phyloP scores from a whole-genome alignment of 2,113 vertebrate species.

The Aspidoscelis tigris region DNA sequence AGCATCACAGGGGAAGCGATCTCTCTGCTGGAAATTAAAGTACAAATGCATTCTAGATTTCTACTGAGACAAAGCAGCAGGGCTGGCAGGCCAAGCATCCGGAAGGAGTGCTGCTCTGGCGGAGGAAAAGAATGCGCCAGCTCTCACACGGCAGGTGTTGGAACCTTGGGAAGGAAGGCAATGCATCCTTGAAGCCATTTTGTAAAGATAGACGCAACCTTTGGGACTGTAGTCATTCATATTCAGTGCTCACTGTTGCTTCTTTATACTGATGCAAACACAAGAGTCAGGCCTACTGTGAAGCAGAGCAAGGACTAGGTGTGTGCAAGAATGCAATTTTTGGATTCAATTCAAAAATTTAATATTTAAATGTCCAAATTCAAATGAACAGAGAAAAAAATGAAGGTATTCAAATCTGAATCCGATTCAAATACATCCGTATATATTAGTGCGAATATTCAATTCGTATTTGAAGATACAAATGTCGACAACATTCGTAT shows the following conservation, averaged over 20 bases:
- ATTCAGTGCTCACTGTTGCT: not conserved
- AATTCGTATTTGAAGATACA: too few relatives aligned
- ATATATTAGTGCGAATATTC: too few relatives aligned
- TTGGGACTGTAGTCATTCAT: not conserved
- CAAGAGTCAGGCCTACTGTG: not conserved
- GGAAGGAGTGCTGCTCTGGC: conserved; percentile 23
- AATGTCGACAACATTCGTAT: too few relatives aligned
- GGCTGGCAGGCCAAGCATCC: not conserved
- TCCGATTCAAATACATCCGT: too few relatives aligned
- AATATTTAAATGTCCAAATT: too few relatives aligned
- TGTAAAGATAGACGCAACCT: conserved; percentile 24
- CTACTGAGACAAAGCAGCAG: not conserved
- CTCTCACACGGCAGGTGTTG: not conserved
- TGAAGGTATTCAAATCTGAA: too few relatives aligned
- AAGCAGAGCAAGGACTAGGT: too few relatives aligned
- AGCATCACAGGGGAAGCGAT: conserved; percentile 11
- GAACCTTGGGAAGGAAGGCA: conserved; percentile 27
- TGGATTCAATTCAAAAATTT: too few relatives aligned
- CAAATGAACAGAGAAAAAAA: too few relatives aligned
- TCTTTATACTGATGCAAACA: not conserved
- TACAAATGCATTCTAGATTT: not conserved
- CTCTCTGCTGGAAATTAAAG: conserved; percentile 48
- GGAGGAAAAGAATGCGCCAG: conserved; percentile 24
- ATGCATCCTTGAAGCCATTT: conserved; percentile 34
- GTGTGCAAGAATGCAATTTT: too few relatives aligned